A percentile compares a stretch with the other conserved stretches of the same genome.
These are phyloP conservation scores for Ptiloglossa arizonensis DNA, from an alignment of 1,140 invertebrate genomes.

Conservation along the genomic window DNA sequence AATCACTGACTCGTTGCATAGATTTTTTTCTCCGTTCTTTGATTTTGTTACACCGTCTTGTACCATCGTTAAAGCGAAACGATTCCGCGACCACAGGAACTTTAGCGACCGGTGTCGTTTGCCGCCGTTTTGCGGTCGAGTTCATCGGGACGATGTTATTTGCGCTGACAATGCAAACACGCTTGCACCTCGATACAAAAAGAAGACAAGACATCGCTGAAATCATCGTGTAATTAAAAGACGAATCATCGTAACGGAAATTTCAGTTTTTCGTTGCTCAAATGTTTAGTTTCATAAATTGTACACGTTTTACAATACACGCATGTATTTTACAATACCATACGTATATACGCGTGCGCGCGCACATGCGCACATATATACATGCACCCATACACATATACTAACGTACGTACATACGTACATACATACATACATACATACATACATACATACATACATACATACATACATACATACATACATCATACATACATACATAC, in stretches of 20 bases:
- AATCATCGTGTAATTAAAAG: neutral
- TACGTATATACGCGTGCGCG: no score
- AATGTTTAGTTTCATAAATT: neutral
- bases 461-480: neutral
- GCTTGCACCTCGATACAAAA: neutral
- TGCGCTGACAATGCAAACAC: neutral
- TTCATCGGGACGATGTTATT: neutral
- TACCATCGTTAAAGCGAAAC: neutral
- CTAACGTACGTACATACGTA: no score
- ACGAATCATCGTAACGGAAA: no score
- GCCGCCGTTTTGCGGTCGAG: neutral
- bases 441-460: no score
- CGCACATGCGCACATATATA: no score
- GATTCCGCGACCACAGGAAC: neutral
- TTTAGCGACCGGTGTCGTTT: neutral
- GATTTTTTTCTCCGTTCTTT: neutral
- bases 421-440: no score
- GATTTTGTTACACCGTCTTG: neutral
- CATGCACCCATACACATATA: no score
- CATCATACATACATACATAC: no score
- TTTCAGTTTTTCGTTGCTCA: no score
- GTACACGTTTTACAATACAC: neutral
- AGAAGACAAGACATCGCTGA: neutral
- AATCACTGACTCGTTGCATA: neutral
- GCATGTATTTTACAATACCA: no score